phyloP scores from a whole-genome alignment of 2,888 invertebrate genomes.

The Dioctria linearis region DNA sequence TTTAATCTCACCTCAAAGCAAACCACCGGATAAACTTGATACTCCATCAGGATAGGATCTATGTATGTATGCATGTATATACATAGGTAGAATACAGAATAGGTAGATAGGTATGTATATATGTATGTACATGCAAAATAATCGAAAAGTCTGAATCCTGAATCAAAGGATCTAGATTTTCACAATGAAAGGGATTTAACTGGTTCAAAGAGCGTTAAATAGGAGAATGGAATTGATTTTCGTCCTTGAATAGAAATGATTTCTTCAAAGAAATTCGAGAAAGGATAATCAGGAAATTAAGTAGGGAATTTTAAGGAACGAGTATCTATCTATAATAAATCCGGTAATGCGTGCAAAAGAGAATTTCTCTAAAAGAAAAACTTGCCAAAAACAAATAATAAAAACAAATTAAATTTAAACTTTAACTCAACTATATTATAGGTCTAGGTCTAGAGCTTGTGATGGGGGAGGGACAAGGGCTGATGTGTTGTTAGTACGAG shows the following conservation, averaged over 20 bases:
- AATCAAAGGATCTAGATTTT: not conserved
- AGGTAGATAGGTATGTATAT: too few species aligned
- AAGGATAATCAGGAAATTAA: not conserved
- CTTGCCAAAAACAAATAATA: not conserved
- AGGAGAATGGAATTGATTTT: not conserved
- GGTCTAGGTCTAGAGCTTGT: too few species aligned
- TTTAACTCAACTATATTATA: too few species aligned
- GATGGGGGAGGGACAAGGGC: not conserved
- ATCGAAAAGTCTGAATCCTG: not conserved
- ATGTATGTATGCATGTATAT: not conserved
- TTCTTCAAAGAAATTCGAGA: not conserved
- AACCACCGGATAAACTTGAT: not conserved
- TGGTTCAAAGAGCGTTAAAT: not conserved
- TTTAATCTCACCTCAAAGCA: constrained; percentile 29
- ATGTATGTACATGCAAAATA: not conserved
- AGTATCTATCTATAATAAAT: too few species aligned
- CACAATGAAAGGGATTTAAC: not conserved
- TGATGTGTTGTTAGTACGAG: constrained; percentile 16
- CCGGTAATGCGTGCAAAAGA: too few species aligned
- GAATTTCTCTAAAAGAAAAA: too few species aligned
- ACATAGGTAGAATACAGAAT: too few species aligned
- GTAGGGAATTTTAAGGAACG: too few species aligned
- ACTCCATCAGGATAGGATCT: not conserved
- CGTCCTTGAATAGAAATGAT: not conserved
- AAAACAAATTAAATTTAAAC: not conserved